Evolutionary conservation across 2,797 vertebrate genomes (phyloP).

Genomic region (Zenarchopterus dispar): DNA sequence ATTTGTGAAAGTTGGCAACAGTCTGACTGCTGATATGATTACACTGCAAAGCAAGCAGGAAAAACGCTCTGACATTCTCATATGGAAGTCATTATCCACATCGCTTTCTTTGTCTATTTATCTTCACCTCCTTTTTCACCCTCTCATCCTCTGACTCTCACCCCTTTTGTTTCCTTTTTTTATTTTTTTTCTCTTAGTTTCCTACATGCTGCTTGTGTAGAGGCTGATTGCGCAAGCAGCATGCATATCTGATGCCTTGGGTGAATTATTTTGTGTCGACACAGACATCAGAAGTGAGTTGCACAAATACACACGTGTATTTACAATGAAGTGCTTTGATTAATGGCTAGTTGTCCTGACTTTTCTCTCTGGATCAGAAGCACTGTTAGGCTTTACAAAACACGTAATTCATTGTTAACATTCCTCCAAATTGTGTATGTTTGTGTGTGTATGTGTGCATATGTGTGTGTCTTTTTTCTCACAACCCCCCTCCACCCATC

Average conservation of each 20-base stretch:
- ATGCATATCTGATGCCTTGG: constrained; percentile 27
- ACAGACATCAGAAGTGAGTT: constrained; percentile 26
- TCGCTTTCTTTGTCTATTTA: constrained; percentile 69
- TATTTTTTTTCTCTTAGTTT: constrained; percentile 30
- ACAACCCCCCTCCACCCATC: constrained; percentile 55
- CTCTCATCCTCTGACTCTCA: constrained; percentile 19
- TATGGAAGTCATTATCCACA: constrained; percentile 92
- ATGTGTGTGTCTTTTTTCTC: constrained; percentile 10
- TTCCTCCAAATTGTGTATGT: constrained; percentile 18
- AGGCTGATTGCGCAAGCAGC: constrained; percentile 18
- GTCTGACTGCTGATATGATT: constrained; percentile 93
- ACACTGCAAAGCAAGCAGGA: constrained; percentile 81
- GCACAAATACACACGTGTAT: constrained; percentile 5
- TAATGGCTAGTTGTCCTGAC: constrained; percentile 50
- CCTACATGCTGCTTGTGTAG: constrained; percentile 52
- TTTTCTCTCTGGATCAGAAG: constrained; percentile 56
- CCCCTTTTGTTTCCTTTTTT: constrained; percentile 19
- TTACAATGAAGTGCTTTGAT: constrained; percentile 53
- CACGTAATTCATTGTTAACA: constrained; percentile 62
- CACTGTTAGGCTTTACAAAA: constrained; percentile 62
- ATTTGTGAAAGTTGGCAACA: constrained; percentile 90
- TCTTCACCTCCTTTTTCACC: constrained; percentile 55
- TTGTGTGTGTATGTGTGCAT: no score
- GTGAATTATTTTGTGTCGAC: constrained; percentile 29
- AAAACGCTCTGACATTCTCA: constrained; percentile 82